These are phyloP conservation scores for Sisor rabdophorus DNA, from an alignment of 2,113 vertebrate genomes.

Conservation along the genomic window DNA sequence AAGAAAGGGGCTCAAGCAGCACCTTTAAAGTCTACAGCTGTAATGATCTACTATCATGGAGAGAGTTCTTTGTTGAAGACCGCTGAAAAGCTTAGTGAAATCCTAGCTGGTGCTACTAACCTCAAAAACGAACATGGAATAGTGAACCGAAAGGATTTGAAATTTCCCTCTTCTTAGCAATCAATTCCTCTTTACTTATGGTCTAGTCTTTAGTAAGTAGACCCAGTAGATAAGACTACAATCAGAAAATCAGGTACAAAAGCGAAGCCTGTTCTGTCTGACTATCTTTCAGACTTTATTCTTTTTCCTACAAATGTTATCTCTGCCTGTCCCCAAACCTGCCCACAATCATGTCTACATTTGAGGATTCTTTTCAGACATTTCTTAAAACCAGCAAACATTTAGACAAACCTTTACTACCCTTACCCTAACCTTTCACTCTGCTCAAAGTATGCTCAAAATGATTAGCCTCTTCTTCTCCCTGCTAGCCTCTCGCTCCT, in stretches of 20 bases:
- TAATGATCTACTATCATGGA: conserved; percentile 12
- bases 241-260: conserved; percentile 23
- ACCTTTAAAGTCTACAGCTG: conserved; percentile 6
- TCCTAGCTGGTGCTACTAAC: not conserved
- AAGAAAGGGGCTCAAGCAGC: conserved; percentile 4
- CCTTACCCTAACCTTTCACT: not conserved
- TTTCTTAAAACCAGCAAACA: not conserved
- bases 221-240: not conserved
- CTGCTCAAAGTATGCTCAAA: not conserved
- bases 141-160: not conserved
- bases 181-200: not conserved
- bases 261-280: not conserved
- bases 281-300: not conserved
- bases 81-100: conserved; percentile 3
- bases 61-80: conserved; percentile 1
- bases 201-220: not conserved
- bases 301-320: conserved; percentile 23
- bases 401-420: conserved; percentile 3
- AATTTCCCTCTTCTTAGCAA: not conserved
- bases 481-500: conserved; percentile 26
- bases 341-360: conserved; percentile 32
- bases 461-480: conserved; percentile 39
- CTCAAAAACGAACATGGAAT: not conserved
- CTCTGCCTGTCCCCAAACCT: conserved; percentile 16
- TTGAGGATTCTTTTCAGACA: not conserved